A percentile compares a stretch with the other conserved stretches of the same genome.
phyloP scores from a whole-genome alignment of 2,888 invertebrate species.

The Alcis repandata region DNA sequence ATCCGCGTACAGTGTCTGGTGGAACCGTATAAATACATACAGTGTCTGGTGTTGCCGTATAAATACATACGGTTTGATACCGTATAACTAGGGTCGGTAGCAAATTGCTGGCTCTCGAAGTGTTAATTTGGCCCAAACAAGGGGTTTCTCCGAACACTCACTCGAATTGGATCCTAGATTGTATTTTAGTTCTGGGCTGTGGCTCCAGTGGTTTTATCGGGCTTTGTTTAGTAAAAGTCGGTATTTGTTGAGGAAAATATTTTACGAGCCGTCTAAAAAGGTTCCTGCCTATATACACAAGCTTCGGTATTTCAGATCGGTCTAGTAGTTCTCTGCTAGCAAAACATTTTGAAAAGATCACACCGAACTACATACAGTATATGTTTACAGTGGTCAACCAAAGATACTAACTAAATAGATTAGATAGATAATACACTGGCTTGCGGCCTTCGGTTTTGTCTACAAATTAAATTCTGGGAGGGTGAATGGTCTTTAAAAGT shows the following conservation, averaged over 20 bases:
- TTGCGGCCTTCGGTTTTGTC: too few species aligned
- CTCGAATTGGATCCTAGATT: conserved; percentile 24
- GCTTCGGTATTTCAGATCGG: background rate
- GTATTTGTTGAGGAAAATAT: conserved; percentile 9
- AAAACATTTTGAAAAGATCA: background rate
- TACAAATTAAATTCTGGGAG: too few species aligned
- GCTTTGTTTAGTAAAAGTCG: conserved; percentile 10
- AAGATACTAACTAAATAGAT: too few species aligned
- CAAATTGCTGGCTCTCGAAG: conserved; percentile 23
- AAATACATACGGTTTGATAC: conserved; percentile 2
- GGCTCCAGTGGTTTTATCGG: conserved; percentile 9
- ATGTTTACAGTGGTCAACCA: too few species aligned
- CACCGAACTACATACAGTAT: too few species aligned
- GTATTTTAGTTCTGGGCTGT: conserved; percentile 9
- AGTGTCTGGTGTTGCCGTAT: background rate
- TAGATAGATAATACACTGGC: too few species aligned
- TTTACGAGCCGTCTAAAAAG: background rate
- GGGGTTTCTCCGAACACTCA: conserved; percentile 21
- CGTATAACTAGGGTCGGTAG: conserved; percentile 21
- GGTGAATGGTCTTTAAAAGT: too few species aligned
- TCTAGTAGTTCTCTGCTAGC: too few species aligned
- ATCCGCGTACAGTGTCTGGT: background rate
- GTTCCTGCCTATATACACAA: background rate
- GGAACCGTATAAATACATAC: conserved; percentile 4
- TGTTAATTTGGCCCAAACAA: conserved; percentile 24